Evolutionary conservation across 92 coral and sea anemone genomes (phyloP), one percentile per base, ranked within the genome.

Genomic region (Porites rus): DNA sequence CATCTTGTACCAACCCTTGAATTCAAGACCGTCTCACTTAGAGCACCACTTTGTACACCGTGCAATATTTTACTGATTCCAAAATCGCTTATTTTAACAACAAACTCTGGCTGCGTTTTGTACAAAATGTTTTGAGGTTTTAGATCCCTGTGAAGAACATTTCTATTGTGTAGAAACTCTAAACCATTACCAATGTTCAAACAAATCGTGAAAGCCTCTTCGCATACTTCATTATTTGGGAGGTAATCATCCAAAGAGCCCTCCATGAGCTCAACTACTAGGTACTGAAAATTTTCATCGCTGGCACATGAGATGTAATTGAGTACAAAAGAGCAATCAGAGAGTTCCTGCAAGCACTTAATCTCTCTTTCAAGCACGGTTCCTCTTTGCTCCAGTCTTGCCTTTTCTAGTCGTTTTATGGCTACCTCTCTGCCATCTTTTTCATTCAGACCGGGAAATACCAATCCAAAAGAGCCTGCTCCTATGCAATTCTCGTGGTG

Each of bases 401-500:
- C 81, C 69, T 77, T 92, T 22, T 85, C 93, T 51, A 89, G 69
- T 2, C 92, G 90, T 73, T 92, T 92, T 22, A 92, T 59, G 9
- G 96, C 93, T 22, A 93, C 86, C 75, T 93, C 96, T 81, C 92
- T 62, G 54, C 93, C 93, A 69, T 93, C 93, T 28, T 31, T 84
- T 16, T 70, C 87, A 52, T 85, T 78, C 46, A 92, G 61, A n/a
- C 89, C 94, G 53, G 89, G 79, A 73, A 77, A 88, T 10, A 91
- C 92, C 1, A 20, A 25, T 2, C 82, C 66, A 75, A 90, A 90
- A 14, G 90, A 77, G 10, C 94, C 92, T 10, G 9, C 6, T 4
- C 92, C 94, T 4, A 92, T 92, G 8, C 75, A 46, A 6, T 79
- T 51, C 50, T 46, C 50, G 51, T 88, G 89, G 59, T 76, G 81